These are phyloP conservation scores for Pollenia amentaria DNA, from an alignment of 2,888 invertebrate genomes.

Conservation along the genomic window DNA sequence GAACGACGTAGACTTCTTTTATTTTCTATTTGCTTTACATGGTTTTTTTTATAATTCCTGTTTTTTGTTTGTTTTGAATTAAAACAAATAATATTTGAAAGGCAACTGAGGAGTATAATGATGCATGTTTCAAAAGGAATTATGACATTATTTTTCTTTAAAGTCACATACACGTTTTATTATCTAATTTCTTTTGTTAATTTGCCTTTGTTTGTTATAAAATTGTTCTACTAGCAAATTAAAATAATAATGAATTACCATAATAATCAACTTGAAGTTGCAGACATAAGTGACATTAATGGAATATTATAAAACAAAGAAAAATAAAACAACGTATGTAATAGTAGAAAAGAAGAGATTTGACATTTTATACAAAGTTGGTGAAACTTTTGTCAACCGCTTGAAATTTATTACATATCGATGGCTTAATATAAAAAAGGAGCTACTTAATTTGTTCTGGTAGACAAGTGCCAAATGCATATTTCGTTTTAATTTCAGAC, in stretches of 20 bases:
- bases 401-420: too few species aligned
- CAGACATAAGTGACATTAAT: slow-evolving; percentile 29
- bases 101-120: neutral
- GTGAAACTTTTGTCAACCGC: too few species aligned
- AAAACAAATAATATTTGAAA: neutral
- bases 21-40: neutral
- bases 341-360: too few species aligned
- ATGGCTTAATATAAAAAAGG: too few species aligned
- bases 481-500: too few species aligned
- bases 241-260: slow-evolving; percentile 34
- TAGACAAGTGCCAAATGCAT: too few species aligned
- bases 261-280: slow-evolving; percentile 52
- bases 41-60: neutral
- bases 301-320: neutral
- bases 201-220: neutral
- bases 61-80: neutral
- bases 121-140: slow-evolving; percentile 3
- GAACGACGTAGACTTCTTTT: too few species aligned
- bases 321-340: neutral
- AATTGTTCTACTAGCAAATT: neutral
- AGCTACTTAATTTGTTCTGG: too few species aligned
- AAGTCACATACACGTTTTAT: slow-evolving; percentile 10
- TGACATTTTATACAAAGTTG: too few species aligned
- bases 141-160: slow-evolving; percentile 31
- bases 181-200: slow-evolving; percentile 19